Evolutionary conservation across 2,797 vertebrate species (phyloP), one percentile per base, ranked within the genome.

Genomic region (Chelidonichthys spinosus): DNA sequence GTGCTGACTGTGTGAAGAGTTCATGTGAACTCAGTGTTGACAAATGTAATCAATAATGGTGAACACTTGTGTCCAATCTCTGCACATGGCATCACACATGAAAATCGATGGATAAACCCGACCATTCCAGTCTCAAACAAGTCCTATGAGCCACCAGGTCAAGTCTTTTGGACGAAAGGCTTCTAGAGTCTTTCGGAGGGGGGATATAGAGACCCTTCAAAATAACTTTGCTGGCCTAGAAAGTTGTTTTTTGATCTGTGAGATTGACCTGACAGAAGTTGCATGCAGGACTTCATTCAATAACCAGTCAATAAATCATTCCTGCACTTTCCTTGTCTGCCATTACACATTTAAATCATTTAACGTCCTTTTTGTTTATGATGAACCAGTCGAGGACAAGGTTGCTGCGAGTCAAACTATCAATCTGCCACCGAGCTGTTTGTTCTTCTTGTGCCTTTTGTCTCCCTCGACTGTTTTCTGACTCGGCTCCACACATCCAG

Each of bases 381-480:
- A 32, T 56, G 66, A 76, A 76, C 47, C 46, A 55, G 59, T 68
- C 7, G 6, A 49, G 47, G 15, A 56, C 65, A 68, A 63, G 36
- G 53, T 61, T 71, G 59, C 35, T 60, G 49, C 4, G 4, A 52
- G 47, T 58, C 40, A 74, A 73, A 58, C 39, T 79, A 74, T 83
- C 63, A 67, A 52, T 78, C 71, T 63, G 79, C 78, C 74, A 69
- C 53, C 13, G 63, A 68, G 63, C 62, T 53, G 59, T 82, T 84
- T 85, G 76, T 54, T 84, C 63, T 67, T 47, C 1, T 8, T 72
- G 59, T 32, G 56, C 67, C 69, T 74, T 85, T 79, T 64, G 56
- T 82, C 69, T 60, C 50, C 69, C 63, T 49, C 2, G 4, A 39
- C 73, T 69, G 43, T 79, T 83, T 78, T 64, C 62, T 60, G 36